phyloP scores from a whole-genome alignment of 2,888 invertebrate genomes.

The Brachynemurus nebulosus region DNA sequence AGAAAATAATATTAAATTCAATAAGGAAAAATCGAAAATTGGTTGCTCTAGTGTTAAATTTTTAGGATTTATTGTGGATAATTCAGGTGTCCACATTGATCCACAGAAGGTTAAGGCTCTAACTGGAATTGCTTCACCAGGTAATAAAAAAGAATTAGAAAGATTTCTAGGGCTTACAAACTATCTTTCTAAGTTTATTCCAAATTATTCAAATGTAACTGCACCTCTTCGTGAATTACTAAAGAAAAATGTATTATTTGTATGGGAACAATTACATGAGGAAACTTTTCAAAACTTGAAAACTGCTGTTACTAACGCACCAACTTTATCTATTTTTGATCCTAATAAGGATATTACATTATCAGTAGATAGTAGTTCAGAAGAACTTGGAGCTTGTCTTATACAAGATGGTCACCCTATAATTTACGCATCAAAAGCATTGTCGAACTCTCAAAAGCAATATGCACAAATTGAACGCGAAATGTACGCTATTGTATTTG shows the following conservation, averaged over 20 bases:
- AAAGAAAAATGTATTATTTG: background rate
- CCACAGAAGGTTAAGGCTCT: background rate
- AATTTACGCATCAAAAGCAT: background rate
- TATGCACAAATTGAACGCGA: background rate
- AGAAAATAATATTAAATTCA: background rate
- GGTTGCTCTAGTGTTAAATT: background rate
- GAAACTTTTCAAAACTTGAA: background rate
- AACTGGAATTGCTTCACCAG: background rate
- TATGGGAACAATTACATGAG: background rate
- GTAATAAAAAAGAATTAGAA: background rate
- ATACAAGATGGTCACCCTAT: background rate
- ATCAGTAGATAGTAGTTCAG: background rate
- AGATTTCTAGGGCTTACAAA: background rate
- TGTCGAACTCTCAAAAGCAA: background rate
- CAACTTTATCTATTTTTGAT: background rate
- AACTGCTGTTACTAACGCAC: background rate
- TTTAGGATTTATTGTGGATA: background rate
- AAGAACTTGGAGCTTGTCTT: background rate
- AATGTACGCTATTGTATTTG: background rate
- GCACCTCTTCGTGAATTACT: background rate
- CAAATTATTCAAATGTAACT: background rate
- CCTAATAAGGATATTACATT: background rate
- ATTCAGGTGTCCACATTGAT: background rate
- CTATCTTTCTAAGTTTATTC: background rate
- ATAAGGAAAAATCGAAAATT: conserved; percentile 1